Evolutionary conservation across 1,140 invertebrate genomes (phyloP).

Genomic region (Calliopsis andreniformis): DNA sequence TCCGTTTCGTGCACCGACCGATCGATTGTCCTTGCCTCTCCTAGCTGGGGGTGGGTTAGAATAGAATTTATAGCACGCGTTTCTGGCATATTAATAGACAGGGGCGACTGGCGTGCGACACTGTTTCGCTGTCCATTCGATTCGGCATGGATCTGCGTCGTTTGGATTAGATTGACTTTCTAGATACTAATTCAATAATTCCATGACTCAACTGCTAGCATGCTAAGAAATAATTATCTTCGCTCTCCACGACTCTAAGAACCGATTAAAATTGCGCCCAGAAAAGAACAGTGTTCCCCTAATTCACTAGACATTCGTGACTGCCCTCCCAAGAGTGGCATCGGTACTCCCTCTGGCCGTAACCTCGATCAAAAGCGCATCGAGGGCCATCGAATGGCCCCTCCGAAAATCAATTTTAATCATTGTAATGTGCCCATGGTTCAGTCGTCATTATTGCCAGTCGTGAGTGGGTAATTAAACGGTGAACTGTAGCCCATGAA

Average conservation of each 20-base stretch:
- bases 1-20: constrained; percentile 6
- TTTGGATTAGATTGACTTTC: no score
- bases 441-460: constrained; percentile 5
- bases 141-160: no score
- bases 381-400: background rate
- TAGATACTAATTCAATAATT: no score
- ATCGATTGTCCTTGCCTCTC: constrained; percentile 70
- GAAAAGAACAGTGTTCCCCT: no score
- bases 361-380: background rate
- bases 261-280: no score
- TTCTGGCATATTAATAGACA: constrained; percentile 67
- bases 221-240: no score
- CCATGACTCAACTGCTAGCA: no score
- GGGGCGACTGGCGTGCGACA: background rate
- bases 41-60: constrained; percentile 53
- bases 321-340: background rate
- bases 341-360: background rate
- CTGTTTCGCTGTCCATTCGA: no score
- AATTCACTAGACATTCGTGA: background rate
- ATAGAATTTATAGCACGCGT: constrained; percentile 67
- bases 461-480: constrained; percentile 29
- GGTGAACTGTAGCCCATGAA: background rate
- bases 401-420: constrained; percentile 34
- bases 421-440: constrained; percentile 8
- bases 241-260: no score